Evolutionary conservation across 2,113 vertebrate species (phyloP).

Genomic region (Chinchilla lanigera): DNA sequence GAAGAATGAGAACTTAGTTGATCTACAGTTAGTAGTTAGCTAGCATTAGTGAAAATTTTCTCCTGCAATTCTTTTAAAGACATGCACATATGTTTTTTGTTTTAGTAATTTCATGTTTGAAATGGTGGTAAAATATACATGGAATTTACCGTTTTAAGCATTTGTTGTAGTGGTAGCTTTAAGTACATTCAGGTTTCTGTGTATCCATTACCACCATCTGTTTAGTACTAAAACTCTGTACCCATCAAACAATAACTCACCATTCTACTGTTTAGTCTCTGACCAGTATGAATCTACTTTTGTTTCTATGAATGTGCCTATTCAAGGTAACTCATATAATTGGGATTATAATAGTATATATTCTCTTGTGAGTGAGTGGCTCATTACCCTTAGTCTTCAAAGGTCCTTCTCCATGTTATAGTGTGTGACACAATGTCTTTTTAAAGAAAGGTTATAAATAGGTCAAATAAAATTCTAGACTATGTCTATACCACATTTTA

Average conservation of each 20-base stretch:
- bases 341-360: not conserved
- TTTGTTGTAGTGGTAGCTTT: not conserved
- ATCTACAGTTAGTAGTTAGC: not conserved
- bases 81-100: not conserved
- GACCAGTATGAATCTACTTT: not conserved
- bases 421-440: not conserved
- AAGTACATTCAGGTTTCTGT: not conserved
- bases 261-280: not conserved
- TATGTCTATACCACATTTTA: not conserved
- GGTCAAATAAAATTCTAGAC: not conserved
- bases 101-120: not conserved
- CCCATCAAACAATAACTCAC: not conserved
- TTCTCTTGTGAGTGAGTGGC: not conserved
- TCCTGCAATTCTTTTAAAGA: not conserved
- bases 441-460: not conserved
- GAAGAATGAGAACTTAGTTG: not conserved
- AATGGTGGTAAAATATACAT: not conserved
- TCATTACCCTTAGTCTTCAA: not conserved
- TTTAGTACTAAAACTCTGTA: not conserved
- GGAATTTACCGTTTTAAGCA: not conserved
- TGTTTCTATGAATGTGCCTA: not conserved
- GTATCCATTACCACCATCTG: not conserved
- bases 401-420: not conserved
- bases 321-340: not conserved
- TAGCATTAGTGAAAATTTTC: slow-evolving; percentile 17